A percentile compares a stretch with the other conserved stretches of the same genome.
Evolutionary conservation across 2,888 invertebrate species (phyloP).

Genomic region (Hecatera dysodea): DNA sequence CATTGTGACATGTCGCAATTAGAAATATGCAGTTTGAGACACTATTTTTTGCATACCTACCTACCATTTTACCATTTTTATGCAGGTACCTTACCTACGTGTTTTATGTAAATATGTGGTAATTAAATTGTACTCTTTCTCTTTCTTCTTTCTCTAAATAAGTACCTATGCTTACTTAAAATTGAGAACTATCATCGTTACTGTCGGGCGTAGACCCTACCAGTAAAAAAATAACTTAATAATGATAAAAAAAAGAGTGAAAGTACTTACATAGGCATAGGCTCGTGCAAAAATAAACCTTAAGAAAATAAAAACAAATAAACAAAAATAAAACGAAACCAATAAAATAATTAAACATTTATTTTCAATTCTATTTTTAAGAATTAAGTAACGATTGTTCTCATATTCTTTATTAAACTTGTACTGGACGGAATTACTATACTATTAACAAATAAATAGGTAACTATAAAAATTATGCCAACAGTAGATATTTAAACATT

Average conservation of each 20-base stretch:
- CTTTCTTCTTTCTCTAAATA: too few species aligned
- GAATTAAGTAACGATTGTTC: slow-evolving; percentile 64
- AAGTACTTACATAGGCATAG: slow-evolving; percentile 6
- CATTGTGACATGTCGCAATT: too few species aligned
- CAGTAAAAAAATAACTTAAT: too few species aligned
- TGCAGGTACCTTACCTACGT: too few species aligned
- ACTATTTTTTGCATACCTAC: too few species aligned
- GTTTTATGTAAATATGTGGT: too few species aligned
- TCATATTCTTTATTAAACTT: slow-evolving; percentile 58
- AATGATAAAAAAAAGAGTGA: too few species aligned
- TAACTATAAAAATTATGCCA: slow-evolving; percentile 46
- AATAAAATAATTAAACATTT: slow-evolving; percentile 50
- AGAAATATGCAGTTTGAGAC: too few species aligned
- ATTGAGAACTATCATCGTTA: not conserved
- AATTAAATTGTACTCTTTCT: too few species aligned
- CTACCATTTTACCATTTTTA: too few species aligned
- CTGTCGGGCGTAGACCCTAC: not conserved
- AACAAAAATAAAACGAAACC: slow-evolving; percentile 49
- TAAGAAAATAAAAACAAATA: slow-evolving; percentile 9
- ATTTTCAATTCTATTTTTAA: slow-evolving; percentile 48
- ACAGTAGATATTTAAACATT: slow-evolving; percentile 29
- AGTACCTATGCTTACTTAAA: too few species aligned
- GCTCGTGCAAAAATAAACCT: slow-evolving; percentile 6
- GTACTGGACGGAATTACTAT: slow-evolving; percentile 67
- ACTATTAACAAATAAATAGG: slow-evolving; percentile 53